Evolutionary conservation across 2,797 vertebrate species (phyloP), one percentile per base, ranked within the genome.

Genomic region (Poecilia gillii): DNA sequence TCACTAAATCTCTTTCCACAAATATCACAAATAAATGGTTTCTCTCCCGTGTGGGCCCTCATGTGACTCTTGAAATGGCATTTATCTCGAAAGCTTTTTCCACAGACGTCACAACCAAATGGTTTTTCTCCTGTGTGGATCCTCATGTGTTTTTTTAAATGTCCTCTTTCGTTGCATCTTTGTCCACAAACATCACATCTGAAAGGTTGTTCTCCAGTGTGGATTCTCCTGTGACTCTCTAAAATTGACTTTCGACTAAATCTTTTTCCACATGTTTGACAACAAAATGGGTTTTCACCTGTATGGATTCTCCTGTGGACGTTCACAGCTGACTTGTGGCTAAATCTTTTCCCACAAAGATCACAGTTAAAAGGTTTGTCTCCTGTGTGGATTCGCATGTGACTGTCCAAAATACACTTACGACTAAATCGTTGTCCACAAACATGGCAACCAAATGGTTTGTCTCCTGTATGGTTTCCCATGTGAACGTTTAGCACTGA

Each of bases 81-180:
- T 33, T 72, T 46, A 3, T 39, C 41, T 14, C 16, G 3, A 72
- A 72, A 71, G 16, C n/a, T 28, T 72, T 72, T 43, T 18, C 68
- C 68, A 71, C 68, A 71, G 14, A 71, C 12, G 3, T 71, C 68
- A 71, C 68, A 71, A 46, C 41, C 12, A 45, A 71, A 71, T 3
- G 68, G 41, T 46, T 71, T 71, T n/a, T 71, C 31, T 72, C 68
- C 68, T 14, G 68, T 71, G 68, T 72, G 41, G 68, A 71, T 45
- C 18, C 41, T 46, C 43, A n/a, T 72, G 70, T 72, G 70, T 16
- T 16, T 28, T n/a, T 46, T 46, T 72, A 72, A 31, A 72, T 46
- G 25, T 46, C 2, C 23, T 46, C n/a, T 28, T 28, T 45, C 11
- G 43, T 14, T 72, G 14, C 43, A 72, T 72, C 12, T 28, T 72